Evolutionary conservation across 1,140 invertebrate species (phyloP).

Genomic region (Acromyrmex echinatior): DNA sequence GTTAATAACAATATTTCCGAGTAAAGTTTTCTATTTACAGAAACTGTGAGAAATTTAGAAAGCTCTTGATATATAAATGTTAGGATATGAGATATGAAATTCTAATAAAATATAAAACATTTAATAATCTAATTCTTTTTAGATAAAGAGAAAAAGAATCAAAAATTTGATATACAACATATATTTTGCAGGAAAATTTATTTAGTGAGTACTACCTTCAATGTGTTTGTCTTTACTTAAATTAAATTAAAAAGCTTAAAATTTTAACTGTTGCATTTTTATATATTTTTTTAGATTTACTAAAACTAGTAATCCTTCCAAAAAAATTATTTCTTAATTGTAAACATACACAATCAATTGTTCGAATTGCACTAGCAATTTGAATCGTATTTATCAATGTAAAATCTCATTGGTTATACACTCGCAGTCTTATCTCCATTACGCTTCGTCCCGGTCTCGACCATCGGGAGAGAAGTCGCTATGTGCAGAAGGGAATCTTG

Average conservation of each 20-base stretch:
- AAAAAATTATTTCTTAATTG: not conserved
- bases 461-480: slow-evolving; percentile 42
- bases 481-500: slow-evolving; percentile 60
- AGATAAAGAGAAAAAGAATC: not conserved
- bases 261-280: not conserved
- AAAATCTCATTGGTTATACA: slow-evolving; percentile 23
- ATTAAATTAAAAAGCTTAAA: not conserved
- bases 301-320: not conserved
- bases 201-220: not conserved
- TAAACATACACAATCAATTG: not conserved
- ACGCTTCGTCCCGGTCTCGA: slow-evolving; percentile 29
- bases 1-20: slow-evolving; percentile 67
- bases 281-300: not conserved
- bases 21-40: slow-evolving; percentile 68
- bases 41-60: slow-evolving; percentile 59
- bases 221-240: not conserved
- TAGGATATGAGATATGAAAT: not conserved
- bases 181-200: not conserved
- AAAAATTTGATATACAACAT: not conserved
- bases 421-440: slow-evolving; percentile 64
- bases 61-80: slow-evolving; percentile 50
- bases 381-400: slow-evolving; percentile 29
- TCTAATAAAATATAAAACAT: slow-evolving; percentile 16
- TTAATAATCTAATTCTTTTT: slow-evolving; percentile 24
- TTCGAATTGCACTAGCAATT: slow-evolving; percentile 24